Evolutionary conservation across 2,113 vertebrate genomes (phyloP).

Genomic region (Leptobrachium ailaonicum): DNA sequence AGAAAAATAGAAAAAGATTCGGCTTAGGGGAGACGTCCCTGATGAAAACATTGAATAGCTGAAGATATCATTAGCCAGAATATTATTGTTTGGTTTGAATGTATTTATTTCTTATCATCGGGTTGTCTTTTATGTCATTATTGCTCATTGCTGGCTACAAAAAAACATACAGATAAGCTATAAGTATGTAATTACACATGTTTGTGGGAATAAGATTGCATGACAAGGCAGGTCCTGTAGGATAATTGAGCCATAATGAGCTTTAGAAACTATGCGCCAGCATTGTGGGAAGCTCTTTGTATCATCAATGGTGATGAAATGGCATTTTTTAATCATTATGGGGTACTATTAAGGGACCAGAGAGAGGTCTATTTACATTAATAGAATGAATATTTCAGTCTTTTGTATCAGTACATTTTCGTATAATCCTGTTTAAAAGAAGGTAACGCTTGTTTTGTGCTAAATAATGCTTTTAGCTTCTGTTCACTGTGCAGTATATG

Average conservation of each 20-base stretch:
- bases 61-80: no score
- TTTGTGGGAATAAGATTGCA: neutral
- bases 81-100: no score
- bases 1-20: no score
- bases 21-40: no score
- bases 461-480: no score
- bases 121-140: neutral
- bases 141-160: neutral
- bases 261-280: neutral
- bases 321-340: neutral
- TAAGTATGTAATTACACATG: neutral
- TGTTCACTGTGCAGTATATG: no score
- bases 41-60: no score
- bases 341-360: neutral
- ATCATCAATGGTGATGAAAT: neutral
- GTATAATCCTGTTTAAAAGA: no score
- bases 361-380: neutral
- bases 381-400: neutral
- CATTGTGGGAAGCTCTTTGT: neutral
- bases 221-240: constrained; percentile 1
- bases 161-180: neutral
- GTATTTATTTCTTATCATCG: neutral
- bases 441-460: no score
- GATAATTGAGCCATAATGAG: constrained; percentile 2
- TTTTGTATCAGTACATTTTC: no score